Base-by-base conservation (phyloP, 2,797 vertebrate genomes). In the Xiphophorus birchmanni region DNA sequence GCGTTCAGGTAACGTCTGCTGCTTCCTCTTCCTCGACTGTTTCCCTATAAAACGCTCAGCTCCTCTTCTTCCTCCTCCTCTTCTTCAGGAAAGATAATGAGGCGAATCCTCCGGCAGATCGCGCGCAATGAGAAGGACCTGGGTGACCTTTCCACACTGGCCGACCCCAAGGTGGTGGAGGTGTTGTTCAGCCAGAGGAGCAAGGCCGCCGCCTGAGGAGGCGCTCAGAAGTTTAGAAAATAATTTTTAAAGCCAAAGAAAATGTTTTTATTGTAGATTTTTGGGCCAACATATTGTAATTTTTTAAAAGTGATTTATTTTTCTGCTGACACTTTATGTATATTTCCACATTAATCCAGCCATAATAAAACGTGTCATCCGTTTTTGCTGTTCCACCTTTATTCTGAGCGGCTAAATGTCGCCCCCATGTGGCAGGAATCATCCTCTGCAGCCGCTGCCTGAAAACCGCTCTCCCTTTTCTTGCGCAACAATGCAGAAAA, bases 91-190 rank as follows among this genome's bases (percentile, higher is more conserved):
- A 97, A 97, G 89, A 97, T 97, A 83, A 96, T 97, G 96, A 90
- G 96, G 35, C 90, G 96, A 15, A 88, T 97, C 79, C 94, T 97
- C 69, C 88, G 96, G 69, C 94, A 96, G 89, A 94, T 97, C 44
- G 96, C 96, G 7, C 93, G 96, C 37, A 96, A 96, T 12, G 96
- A 96, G 74, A 95, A 92, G 87, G 96, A 97, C 83, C 90, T 97
- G 63, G 96, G 96, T 2, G 96, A 97, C 91, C 94, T 96, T 18
- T 97, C 96, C 0, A 96, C 96, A 11, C 93, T 97, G 84, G 95
- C 96, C 0, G 96, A 97, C 86, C 95, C 96, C 2, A 95, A 95
- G 76, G 95, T 97, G 74, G 96, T 97, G 87, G 96, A 97, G 83
- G 90, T 94, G 29, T 90, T 97, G 71, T 95, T 96, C 82, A 96